These are phyloP conservation scores for Peromyscus californicus DNA, from an alignment of 2,113 vertebrate genomes.

Conservation along the genomic window DNA sequence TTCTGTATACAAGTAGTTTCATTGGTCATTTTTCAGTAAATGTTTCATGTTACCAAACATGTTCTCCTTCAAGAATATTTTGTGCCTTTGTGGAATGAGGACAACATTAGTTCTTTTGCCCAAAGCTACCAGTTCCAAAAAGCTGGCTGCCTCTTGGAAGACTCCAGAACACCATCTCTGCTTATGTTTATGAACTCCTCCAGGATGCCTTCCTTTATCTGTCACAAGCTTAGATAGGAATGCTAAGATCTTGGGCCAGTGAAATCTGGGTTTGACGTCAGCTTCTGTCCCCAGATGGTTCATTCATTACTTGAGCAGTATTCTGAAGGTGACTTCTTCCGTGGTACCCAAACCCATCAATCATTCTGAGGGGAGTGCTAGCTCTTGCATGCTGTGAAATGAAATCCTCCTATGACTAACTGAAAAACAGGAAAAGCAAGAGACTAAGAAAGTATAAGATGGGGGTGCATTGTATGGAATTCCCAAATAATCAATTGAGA, in stretches of 20 bases:
- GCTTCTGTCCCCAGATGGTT: background rate
- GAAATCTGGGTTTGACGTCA: background rate
- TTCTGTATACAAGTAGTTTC: background rate
- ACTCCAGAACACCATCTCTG: conserved; percentile 80
- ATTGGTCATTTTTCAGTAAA: conserved; percentile 78
- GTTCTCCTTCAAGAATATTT: conserved; percentile 79
- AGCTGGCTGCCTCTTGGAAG: conserved; percentile 64
- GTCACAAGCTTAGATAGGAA: conserved; percentile 52
- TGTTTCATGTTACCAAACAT: conserved; percentile 83
- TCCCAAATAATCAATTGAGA: too few species aligned
- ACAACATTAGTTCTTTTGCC: conserved; percentile 81
- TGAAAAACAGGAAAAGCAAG: conserved; percentile 79
- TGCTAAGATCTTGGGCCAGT: background rate
- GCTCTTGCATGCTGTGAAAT: conserved; percentile 28
- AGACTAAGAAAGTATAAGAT: conserved; percentile 67
- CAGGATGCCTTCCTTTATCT: background rate
- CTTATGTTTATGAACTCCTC: conserved; percentile 78
- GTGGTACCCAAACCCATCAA: background rate
- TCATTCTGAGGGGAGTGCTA: conserved; percentile 60
- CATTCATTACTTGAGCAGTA: background rate
- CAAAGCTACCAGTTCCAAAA: conserved; percentile 79
- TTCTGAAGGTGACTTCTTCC: background rate
- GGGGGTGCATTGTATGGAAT: too few species aligned
- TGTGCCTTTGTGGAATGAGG: conserved; percentile 79
- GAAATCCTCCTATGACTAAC: conserved; percentile 34